These are phyloP conservation scores for Sisyra terminalis DNA, from an alignment of 2,888 invertebrate genomes.

Conservation along the genomic window DNA sequence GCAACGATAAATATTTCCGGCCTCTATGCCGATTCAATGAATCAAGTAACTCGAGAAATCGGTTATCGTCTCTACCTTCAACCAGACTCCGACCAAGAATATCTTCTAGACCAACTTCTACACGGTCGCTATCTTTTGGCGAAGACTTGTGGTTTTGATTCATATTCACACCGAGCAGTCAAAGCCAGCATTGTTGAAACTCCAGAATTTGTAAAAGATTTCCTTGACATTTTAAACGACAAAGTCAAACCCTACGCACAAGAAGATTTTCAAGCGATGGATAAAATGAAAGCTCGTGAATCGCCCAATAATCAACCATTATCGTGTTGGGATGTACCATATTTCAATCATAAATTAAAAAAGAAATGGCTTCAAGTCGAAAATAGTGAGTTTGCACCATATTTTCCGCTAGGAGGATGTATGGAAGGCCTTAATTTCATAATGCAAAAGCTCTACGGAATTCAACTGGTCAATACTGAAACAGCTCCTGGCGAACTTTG, in stretches of 20 bases:
- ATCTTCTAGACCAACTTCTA: slow-evolving; percentile 54
- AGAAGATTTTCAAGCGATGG: slow-evolving; percentile 62
- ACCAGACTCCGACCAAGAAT: slow-evolving; percentile 61
- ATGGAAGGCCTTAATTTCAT: slow-evolving; percentile 93
- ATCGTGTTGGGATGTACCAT: slow-evolving; percentile 77
- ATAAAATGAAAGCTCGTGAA: slow-evolving; percentile 45
- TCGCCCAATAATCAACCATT: slow-evolving; percentile 18
- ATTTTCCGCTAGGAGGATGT: slow-evolving; percentile 83
- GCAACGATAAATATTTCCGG: slow-evolving; percentile 62
- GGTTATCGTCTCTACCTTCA: slow-evolving; percentile 75
- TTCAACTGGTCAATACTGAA: slow-evolving; percentile 55
- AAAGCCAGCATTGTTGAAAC: slow-evolving; percentile 74
- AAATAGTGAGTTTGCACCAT: slow-evolving; percentile 60
- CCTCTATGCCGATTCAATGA: slow-evolving; percentile 67
- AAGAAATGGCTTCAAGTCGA: slow-evolving; percentile 50
- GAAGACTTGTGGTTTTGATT: slow-evolving; percentile 70
- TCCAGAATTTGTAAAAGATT: slow-evolving; percentile 61
- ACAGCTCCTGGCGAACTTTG: slow-evolving; percentile 69
- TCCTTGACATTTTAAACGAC: slow-evolving; percentile 59
- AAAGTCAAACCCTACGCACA: slow-evolving; percentile 51
- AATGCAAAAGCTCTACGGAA: slow-evolving; percentile 69
- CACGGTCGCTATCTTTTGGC: slow-evolving; percentile 65
- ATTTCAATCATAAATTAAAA: slow-evolving; percentile 61
- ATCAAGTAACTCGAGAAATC: slow-evolving; percentile 65
- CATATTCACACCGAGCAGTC: slow-evolving; percentile 79